Conservation (phyloP, 2,888 invertebrate genomes). For the Acanthosepion lycidas region DNA sequence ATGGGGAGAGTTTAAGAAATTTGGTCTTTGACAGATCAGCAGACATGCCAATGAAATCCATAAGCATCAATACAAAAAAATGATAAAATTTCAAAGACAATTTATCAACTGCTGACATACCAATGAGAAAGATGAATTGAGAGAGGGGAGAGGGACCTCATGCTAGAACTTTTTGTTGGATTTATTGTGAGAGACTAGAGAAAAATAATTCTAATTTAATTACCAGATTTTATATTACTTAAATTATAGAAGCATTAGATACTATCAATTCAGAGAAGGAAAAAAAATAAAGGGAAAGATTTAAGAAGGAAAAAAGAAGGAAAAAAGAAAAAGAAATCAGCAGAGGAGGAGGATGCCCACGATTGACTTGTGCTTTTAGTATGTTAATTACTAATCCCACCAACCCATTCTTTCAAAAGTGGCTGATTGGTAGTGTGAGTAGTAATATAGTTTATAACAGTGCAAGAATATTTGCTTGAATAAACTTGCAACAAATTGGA, state of each 20-base stretch:
- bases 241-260: not conserved
- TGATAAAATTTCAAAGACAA: too few species aligned
- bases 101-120: too few species aligned
- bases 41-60: too few species aligned
- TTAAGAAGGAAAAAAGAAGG: too few species aligned
- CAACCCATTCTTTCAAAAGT: not conserved
- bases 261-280: too few species aligned
- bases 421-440: not conserved
- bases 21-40: too few species aligned
- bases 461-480: not conserved
- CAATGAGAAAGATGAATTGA: too few species aligned
- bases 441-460: constrained; percentile 22
- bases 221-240: not conserved
- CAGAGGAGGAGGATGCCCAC: not conserved
- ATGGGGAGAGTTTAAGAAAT: too few species aligned
- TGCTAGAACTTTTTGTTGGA: too few species aligned
- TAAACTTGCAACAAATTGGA: not conserved
- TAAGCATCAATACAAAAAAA: too few species aligned
- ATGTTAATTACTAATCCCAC: not conserved
- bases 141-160: too few species aligned
- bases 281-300: too few species aligned
- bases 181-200: not conserved
- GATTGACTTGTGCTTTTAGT: constrained; percentile 6
- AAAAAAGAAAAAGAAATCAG: not conserved
- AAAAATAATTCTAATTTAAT: not conserved